Percentiles rank a stretch among this genome's conserved stretches.
These are phyloP conservation scores for Arothron firmamentum DNA, from an alignment of 2,113 vertebrate genomes.

Conservation along the genomic window DNA sequence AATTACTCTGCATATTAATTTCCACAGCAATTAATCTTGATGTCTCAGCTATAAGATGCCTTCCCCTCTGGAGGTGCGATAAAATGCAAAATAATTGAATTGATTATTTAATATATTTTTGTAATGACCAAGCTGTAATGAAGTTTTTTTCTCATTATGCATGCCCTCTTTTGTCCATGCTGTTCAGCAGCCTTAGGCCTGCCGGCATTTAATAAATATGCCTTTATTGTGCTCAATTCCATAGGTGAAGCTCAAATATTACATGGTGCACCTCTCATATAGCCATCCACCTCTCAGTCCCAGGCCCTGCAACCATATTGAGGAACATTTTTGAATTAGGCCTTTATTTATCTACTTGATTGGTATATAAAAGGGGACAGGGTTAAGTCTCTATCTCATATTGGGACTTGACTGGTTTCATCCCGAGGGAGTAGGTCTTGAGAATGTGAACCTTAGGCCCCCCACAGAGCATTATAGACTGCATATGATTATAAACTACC, in stretches of 20 bases:
- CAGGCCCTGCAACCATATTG: slow-evolving; percentile 34
- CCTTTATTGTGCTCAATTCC: slow-evolving; percentile 59
- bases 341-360: slow-evolving; percentile 71
- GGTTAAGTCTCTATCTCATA: slow-evolving; percentile 62
- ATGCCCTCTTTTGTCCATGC: slow-evolving; percentile 34
- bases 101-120: slow-evolving; percentile 64
- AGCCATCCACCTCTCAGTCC: slow-evolving; percentile 17
- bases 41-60: slow-evolving; percentile 61
- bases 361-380: slow-evolving; percentile 51
- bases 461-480: slow-evolving; percentile 41
- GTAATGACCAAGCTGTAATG: slow-evolving; percentile 62
- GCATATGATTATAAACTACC: slow-evolving; percentile 29
- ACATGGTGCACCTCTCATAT: slow-evolving; percentile 33
- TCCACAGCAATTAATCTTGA: slow-evolving; percentile 68
- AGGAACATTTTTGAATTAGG: slow-evolving; percentile 69
- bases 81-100: slow-evolving; percentile 73
- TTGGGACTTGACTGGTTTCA: slow-evolving; percentile 47
- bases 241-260: slow-evolving; percentile 49
- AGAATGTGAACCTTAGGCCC: slow-evolving; percentile 49
- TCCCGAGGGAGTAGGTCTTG: slow-evolving; percentile 49
- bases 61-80: slow-evolving; percentile 61
- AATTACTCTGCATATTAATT: slow-evolving; percentile 71
- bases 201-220: slow-evolving; percentile 61
- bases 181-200: slow-evolving; percentile 49
- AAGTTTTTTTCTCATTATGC: slow-evolving; percentile 51